Evolutionary conservation across 2,888 invertebrate species (phyloP), one percentile per base, ranked within the genome.

Genomic region (Drosophila tripunctata): DNA sequence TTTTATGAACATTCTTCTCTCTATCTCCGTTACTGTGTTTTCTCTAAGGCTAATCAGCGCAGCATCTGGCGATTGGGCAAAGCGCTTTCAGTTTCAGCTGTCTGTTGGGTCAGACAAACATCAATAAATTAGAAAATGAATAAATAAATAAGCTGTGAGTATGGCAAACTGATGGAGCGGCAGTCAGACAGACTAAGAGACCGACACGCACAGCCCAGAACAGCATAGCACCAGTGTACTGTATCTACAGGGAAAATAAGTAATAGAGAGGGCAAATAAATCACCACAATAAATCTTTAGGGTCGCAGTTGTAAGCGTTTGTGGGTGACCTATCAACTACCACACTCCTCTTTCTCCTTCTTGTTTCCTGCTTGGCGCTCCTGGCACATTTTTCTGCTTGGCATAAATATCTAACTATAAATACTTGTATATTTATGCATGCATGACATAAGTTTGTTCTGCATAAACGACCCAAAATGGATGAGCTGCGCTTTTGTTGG

Each of bases 121-220:
- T 86, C 86, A 86, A 86, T 84, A 84, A 86, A 86, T 86, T 81
- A 86, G 86, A 86, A 86, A 86, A 84, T 86, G 85, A 84, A 86
- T 86, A 86, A 86, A 86, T 82, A 86, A 86, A 86, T 86, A 87
- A 86, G 82, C 80, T 78, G 68, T 72, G 67, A 77, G 74, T 65
- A 65, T 19, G 43, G 24, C 68, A 54, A 52, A 52, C 58, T 58
- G 75, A 63, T 57, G 63, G 67, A 64, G 45, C 41, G 24, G 63
- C 30, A 38, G 54, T 51, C 33, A 31, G n/a, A 64, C 36, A 51
- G 17, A 48, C 10, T 19, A 7, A 47, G 12, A 17, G 17, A 48
- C 7, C 8, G 24, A 52, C 15, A 64, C 41, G 15, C 30, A 31
- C 43, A 51, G 12, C 50, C n/a, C n/a, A n/a, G n/a, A n/a, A 44